Conservation (phyloP, 2,797 vertebrate genomes). For the Sternarchorhynchus goeldii region DNA sequence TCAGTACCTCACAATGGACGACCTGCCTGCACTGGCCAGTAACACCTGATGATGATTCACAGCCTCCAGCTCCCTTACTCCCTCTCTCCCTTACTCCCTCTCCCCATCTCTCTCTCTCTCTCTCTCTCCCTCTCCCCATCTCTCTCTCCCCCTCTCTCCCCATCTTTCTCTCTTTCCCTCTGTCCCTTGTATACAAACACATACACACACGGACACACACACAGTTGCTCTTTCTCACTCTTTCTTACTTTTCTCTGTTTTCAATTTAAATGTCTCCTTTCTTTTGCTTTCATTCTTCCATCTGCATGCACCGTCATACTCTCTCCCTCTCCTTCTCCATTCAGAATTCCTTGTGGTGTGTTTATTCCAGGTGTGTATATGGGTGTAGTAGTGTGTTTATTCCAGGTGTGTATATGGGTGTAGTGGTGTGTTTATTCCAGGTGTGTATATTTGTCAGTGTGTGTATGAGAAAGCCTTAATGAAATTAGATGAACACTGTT, state of each 20-base stretch:
- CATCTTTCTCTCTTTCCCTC: too few species aligned
- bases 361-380: slow-evolving; percentile 49
- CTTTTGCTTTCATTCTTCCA: too few species aligned
- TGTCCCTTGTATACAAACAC: too few species aligned
- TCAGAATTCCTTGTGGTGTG: slow-evolving; percentile 38
- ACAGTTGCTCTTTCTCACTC: slow-evolving; percentile 30
- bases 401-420: too few species aligned
- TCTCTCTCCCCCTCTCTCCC: too few species aligned
- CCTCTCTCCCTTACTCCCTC: neutral
- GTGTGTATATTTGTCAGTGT: slow-evolving; percentile 2
- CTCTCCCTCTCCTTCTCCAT: too few species aligned
- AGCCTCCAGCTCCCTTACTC: neutral
- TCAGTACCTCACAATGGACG: slow-evolving; percentile 45
- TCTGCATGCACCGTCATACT: too few species aligned
- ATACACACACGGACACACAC: too few species aligned
- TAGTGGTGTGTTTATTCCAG: too few species aligned
- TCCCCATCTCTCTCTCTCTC: neutral
- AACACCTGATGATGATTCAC: slow-evolving; percentile 25
- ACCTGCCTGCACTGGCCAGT: slow-evolving; percentile 60
- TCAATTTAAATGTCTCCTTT: too few species aligned
- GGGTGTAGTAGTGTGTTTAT: neutral
- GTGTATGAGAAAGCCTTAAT: slow-evolving; percentile 62
- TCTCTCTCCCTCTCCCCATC: slow-evolving; percentile 21
- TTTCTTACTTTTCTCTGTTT: slow-evolving; percentile 28
- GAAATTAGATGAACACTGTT: slow-evolving; percentile 79